Base-by-base conservation (phyloP, 2,888 invertebrate species). In the Branchipolynoe longqiensis region DNA sequence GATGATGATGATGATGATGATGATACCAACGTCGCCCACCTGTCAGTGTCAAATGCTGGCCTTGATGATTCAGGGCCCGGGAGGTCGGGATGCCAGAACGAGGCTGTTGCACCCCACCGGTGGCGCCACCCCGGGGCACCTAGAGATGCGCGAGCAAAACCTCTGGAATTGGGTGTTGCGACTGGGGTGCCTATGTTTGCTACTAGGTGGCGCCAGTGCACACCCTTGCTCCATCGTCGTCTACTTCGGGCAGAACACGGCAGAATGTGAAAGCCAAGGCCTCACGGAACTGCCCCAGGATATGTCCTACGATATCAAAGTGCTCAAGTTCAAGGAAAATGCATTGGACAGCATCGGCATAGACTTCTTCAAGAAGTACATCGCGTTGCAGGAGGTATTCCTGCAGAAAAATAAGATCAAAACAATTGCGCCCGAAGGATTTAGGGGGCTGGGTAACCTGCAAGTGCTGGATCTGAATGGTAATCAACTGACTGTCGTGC, bases 361-460 rank as follows among this genome's bases (percentile, higher is more conserved):
- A n/a, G 86, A 87, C 48, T 81, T 74, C 22, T 88, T 89, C 83
- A 58, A 54, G 22, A 56, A 28, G 28, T 88, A 89, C 86, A 82
- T 82, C 3, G 86, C 87, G n/a, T 81, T 89, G 4, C 89, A 89
- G 85, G 87, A 89, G 40, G 74, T 89, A 40, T 85, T 85, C 64
- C 56, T 89, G 54, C 85, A 82, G 22, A 84, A 85, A 6, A 89
- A 89, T 48, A 22, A 83, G 40, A 88, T 89, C 54, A 86, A 86
- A 3, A 58, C 28, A 1, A 84, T 89, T 12, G 87, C 86, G 12
- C 86, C 87, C 4, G 85, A 88, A 31, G 88, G 89, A 18, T 89
- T 89, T 73, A 81, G 84, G 18, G 82, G 84, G 6, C 85, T 89
- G 4, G 58, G 81, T 4, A 89, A 88, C 62, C 85, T 89, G 41